Evolutionary conservation across 2,888 invertebrate species (phyloP).

Genomic region (Piscicola geometra): DNA sequence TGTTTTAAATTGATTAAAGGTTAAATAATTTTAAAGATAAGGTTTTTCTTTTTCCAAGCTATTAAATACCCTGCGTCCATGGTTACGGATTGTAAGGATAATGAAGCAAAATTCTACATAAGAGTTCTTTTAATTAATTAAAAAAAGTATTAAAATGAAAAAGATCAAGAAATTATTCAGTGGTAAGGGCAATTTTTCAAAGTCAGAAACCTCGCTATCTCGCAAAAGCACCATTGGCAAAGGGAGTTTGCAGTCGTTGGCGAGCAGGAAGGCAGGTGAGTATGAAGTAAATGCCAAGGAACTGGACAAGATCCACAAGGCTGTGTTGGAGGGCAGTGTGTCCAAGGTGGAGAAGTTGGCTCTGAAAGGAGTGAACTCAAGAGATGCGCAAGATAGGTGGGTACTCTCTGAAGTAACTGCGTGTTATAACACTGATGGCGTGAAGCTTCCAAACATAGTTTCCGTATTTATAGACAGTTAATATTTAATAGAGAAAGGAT

Average conservation of each 20-base stretch:
- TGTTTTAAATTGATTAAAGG: too few relatives aligned
- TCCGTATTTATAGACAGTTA: too few relatives aligned
- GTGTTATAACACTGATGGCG: too few relatives aligned
- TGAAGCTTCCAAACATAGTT: too few relatives aligned
- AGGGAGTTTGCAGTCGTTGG: slow-evolving; percentile 7
- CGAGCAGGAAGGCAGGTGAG: neutral
- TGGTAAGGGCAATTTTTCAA: slow-evolving; percentile 4
- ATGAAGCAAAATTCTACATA: too few relatives aligned
- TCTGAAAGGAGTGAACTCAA: slow-evolving; percentile 50
- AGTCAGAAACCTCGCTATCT: slow-evolving; percentile 9
- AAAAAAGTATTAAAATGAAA: slow-evolving; percentile 12
- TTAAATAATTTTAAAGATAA: too few relatives aligned
- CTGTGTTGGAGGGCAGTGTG: slow-evolving; percentile 52
- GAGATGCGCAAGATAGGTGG: slow-evolving; percentile 54
- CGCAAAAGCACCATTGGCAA: slow-evolving; percentile 12
- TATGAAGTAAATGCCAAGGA: slow-evolving; percentile 54
- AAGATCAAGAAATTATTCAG: slow-evolving; percentile 26
- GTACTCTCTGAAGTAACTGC: too few relatives aligned
- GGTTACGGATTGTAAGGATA: too few relatives aligned
- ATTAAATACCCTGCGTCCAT: too few relatives aligned
- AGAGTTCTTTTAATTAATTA: too few relatives aligned
- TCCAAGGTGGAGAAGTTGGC: slow-evolving; percentile 53
- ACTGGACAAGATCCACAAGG: slow-evolving; percentile 54
- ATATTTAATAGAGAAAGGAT: too few relatives aligned
- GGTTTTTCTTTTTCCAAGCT: too few relatives aligned